A percentile compares a stretch with the other conserved stretches of the same genome.
phyloP scores from a whole-genome alignment of 2,888 invertebrate species.

The Diplolepis rosae region DNA sequence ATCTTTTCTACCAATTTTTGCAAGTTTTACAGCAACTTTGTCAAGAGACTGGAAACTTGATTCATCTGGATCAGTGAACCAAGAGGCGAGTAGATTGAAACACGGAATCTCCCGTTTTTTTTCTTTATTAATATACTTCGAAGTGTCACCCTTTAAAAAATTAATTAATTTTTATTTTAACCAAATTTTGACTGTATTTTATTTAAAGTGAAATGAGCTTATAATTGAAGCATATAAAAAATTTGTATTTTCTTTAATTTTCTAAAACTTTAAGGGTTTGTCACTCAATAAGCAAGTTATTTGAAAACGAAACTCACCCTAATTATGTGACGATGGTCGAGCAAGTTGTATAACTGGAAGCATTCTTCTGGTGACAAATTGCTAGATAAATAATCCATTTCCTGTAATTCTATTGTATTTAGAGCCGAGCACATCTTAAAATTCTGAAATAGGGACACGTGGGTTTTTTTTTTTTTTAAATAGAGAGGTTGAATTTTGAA shows the following conservation, averaged over 20 bases:
- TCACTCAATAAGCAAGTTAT: neutral
- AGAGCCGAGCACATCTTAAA: conserved; percentile 29
- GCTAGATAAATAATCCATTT: conserved; percentile 41
- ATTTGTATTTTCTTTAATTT: neutral
- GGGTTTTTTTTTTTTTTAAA: neutral
- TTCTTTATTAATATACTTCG: conserved; percentile 4
- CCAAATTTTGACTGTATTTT: neutral
- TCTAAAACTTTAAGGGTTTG: neutral
- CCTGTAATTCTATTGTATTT: conserved; percentile 38
- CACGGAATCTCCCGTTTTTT: conserved; percentile 35
- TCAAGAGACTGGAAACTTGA: conserved; percentile 35
- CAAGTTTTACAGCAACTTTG: conserved; percentile 43
- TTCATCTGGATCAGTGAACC: conserved; percentile 44
- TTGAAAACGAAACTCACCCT: neutral
- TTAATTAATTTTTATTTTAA: neutral
- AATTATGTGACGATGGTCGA: conserved; percentile 34
- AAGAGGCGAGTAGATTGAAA: conserved; percentile 37
- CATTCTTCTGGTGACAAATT: conserved; percentile 42
- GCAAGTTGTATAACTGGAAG: conserved; percentile 41
- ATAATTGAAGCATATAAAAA: neutral
- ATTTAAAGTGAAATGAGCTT: neutral
- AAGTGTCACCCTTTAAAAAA: neutral
- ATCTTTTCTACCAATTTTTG: conserved; percentile 43
- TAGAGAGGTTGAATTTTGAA: neutral
- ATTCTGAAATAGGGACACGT: conserved; percentile 18